Evolutionary conservation across 2,797 vertebrate species (phyloP).

Genomic region (Poliocrania exsul): DNA sequence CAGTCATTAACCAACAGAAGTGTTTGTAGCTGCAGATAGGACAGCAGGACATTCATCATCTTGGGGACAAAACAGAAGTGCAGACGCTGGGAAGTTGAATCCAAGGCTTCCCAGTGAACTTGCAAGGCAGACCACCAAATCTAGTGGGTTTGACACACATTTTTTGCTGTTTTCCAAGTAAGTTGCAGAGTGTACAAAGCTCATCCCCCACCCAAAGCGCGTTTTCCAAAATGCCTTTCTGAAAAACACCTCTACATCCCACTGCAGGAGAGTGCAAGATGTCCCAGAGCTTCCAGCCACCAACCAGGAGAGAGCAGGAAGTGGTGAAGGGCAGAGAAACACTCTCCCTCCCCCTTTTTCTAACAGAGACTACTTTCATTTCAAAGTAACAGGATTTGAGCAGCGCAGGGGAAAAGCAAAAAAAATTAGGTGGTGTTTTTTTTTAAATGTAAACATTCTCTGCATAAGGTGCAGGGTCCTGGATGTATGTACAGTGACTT

Average conservation of each 20-base stretch:
- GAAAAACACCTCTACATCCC: background rate
- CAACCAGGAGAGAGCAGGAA: background rate
- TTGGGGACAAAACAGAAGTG: background rate
- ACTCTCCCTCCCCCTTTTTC: background rate
- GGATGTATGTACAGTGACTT: conserved; percentile 45
- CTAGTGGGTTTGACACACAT: background rate
- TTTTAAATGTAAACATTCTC: conserved; percentile 51
- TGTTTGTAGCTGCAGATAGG: background rate
- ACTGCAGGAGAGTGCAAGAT: background rate
- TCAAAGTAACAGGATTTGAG: conserved; percentile 21
- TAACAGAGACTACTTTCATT: conserved; percentile 24
- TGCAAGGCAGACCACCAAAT: background rate
- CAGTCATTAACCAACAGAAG: background rate
- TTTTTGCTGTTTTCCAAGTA: background rate
- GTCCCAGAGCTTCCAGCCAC: background rate
- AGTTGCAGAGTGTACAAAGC: background rate
- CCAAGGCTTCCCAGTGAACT: background rate
- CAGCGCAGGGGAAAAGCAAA: conserved; percentile 4
- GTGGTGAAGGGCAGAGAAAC: background rate
- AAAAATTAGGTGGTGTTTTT: background rate
- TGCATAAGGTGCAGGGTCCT: conserved; percentile 63
- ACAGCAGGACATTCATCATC: background rate
- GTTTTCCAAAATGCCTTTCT: background rate
- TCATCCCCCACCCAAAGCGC: background rate
- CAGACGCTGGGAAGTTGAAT: background rate